Evolutionary conservation across 2,797 vertebrate genomes (phyloP).

Genomic region (Glossophaga mutica): DNA sequence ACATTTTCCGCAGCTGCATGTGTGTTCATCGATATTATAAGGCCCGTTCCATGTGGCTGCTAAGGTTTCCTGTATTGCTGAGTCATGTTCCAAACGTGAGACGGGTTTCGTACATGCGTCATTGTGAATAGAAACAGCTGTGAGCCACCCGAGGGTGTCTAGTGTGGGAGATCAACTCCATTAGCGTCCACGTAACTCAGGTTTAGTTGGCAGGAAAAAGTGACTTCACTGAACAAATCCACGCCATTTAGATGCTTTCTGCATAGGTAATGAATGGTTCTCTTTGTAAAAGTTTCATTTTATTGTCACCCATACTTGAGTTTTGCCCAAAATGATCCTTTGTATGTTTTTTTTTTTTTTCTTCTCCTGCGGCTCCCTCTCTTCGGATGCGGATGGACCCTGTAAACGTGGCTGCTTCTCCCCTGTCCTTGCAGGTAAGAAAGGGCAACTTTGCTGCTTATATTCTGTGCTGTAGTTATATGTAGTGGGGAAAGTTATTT

Average conservation of each 20-base stretch:
- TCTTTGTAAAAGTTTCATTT: conserved; percentile 49
- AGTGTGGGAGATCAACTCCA: not conserved
- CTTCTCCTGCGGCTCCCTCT: conserved; percentile 52
- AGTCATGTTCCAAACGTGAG: not conserved
- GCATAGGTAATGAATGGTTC: not conserved
- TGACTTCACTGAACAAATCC: not conserved
- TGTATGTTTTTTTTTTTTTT: conserved; percentile 42
- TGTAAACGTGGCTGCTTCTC: conserved; percentile 51
- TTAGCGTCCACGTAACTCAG: conserved; percentile 33
- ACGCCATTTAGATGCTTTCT: not conserved
- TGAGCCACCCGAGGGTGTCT: not conserved
- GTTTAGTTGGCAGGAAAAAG: conserved; percentile 19
- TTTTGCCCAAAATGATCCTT: conserved; percentile 53
- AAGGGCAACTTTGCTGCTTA: conserved; percentile 31
- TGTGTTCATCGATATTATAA: not conserved
- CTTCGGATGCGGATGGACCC: conserved; percentile 54
- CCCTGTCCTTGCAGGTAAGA: conserved; percentile 61
- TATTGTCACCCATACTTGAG: not conserved
- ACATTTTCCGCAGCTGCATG: not conserved
- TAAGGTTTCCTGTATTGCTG: not conserved
- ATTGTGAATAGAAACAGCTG: not conserved
- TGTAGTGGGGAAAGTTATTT: not conserved
- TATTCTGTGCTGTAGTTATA: conserved; percentile 24
- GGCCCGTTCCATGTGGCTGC: not conserved
- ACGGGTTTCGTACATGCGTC: not conserved